Conservation (phyloP, 2,888 invertebrate species). For the Rhagonycha fulva region DNA sequence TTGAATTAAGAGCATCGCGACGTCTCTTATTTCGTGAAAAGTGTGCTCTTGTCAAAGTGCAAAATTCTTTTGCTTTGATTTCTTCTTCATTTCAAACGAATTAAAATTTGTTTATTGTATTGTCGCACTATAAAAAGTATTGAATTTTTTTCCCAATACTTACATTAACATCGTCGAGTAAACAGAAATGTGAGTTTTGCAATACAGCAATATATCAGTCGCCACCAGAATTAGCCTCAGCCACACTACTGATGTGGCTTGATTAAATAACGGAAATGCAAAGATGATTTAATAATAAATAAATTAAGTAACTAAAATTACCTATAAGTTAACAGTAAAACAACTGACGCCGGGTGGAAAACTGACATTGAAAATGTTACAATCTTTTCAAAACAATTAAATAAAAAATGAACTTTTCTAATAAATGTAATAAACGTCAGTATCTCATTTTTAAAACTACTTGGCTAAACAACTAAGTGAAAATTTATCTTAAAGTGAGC, state of each 20-base stretch:
- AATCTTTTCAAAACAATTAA: not conserved
- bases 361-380: no score
- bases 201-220: no score
- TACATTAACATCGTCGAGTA: no score
- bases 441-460: not conserved
- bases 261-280: no score
- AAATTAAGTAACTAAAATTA: no score
- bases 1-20: constrained; percentile 16
- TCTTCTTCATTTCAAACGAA: not conserved
- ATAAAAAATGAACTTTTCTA: not conserved
- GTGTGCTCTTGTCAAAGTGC: constrained; percentile 3
- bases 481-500: not conserved
- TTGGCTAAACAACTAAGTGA: not conserved
- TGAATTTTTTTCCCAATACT: not conserved
- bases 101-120: constrained; percentile 3
- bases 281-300: no score
- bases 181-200: no score
- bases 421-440: not conserved
- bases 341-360: no score
- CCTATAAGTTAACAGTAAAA: no score
- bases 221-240: no score
- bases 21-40: constrained; percentile 7
- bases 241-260: no score
- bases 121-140: not conserved
- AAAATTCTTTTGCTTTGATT: not conserved